Percentiles rank a stretch among this genome's conserved stretches.
phyloP scores from a whole-genome alignment of 2,797 vertebrate genomes.

The Gadopsis marmoratus region DNA sequence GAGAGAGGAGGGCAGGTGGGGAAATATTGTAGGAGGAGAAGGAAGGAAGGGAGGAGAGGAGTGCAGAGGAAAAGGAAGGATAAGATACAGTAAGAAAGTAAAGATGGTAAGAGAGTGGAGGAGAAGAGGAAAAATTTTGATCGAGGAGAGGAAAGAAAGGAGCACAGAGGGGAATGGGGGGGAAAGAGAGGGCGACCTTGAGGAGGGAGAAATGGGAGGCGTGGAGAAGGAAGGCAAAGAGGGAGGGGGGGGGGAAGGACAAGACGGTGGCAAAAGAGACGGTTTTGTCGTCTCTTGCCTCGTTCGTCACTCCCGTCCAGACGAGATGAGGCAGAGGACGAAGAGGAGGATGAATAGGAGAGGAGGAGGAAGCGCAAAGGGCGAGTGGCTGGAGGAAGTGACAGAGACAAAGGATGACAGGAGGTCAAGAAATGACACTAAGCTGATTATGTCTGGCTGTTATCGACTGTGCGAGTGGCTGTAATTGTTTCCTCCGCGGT shows the following conservation, averaged over 20 bases:
- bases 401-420: constrained; percentile 43
- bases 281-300: constrained; percentile 12
- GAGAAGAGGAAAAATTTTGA: background rate
- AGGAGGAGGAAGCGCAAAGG: constrained; percentile 5
- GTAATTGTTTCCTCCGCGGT: constrained; percentile 59
- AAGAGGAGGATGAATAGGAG: background rate
- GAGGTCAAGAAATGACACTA: constrained; percentile 58
- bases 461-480: constrained; percentile 72
- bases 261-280: constrained; percentile 20
- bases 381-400: constrained; percentile 33
- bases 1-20: background rate
- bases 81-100: no score
- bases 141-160: background rate
- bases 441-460: constrained; percentile 71
- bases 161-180: background rate
- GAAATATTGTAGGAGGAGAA: no score
- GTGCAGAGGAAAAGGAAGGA: no score
- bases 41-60: no score
- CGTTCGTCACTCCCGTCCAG: constrained; percentile 48
- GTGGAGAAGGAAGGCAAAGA: constrained; percentile 16
- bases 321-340: constrained; percentile 4
- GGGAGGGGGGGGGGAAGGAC: constrained; percentile 20
- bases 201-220: constrained; percentile 2
- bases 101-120: background rate
- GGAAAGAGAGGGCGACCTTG: background rate